Evolutionary conservation across 2,797 vertebrate genomes (phyloP).

Genomic region (Aldrovandia affinis): DNA sequence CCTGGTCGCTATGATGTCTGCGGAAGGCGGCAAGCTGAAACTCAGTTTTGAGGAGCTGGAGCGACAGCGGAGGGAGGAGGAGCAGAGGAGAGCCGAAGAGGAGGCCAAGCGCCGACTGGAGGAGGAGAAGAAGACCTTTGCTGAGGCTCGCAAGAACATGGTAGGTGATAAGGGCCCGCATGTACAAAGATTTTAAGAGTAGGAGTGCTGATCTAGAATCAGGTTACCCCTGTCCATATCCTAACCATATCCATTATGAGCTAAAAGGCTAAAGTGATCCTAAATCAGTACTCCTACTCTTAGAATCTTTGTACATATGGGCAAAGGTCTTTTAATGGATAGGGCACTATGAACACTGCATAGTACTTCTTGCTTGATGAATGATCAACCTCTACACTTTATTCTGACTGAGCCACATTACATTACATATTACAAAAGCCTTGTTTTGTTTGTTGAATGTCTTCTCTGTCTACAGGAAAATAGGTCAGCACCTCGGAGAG

Average conservation of each 20-base stretch:
- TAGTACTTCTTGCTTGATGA: not conserved
- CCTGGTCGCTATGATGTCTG: conserved; percentile 70
- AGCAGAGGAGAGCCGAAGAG: conserved; percentile 77
- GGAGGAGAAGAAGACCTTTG: conserved; percentile 80
- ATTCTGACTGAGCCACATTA: not conserved
- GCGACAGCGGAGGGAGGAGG: conserved; percentile 77
- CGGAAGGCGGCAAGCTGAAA: conserved; percentile 80
- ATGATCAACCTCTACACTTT: not conserved
- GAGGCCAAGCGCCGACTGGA: conserved; percentile 78
- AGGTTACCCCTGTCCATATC: too few species aligned
- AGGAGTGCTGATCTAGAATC: too few species aligned
- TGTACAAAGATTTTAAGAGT: too few species aligned
- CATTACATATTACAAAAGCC: too few species aligned
- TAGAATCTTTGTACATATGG: too few species aligned
- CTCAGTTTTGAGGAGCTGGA: conserved; percentile 83
- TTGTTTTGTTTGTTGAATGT: too few species aligned
- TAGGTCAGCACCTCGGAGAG: too few species aligned
- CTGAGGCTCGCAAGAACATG: conserved; percentile 81
- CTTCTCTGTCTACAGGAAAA: too few species aligned
- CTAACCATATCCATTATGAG: too few species aligned
- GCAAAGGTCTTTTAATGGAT: not conserved
- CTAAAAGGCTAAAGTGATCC: too few species aligned
- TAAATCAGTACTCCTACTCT: too few species aligned
- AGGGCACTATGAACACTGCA: not conserved
- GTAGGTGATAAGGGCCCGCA: conserved; percentile 53